phyloP scores from a whole-genome alignment of 2,797 vertebrate species.

The Ammospiza maritima region DNA sequence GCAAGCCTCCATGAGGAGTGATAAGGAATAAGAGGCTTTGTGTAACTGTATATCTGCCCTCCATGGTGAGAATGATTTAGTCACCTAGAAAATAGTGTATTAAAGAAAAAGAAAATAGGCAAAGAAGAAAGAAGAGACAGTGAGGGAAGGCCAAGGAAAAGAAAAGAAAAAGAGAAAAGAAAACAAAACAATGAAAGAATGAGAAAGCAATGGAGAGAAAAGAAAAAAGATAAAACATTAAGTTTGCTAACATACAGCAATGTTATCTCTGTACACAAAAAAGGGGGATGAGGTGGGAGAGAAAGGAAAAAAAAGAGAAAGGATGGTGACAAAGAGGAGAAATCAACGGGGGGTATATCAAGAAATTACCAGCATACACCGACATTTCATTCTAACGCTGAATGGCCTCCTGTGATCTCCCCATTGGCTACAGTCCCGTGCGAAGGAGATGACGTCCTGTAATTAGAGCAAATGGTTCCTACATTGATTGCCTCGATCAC shows the following conservation, averaged over 20 bases:
- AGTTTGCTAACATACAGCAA: neutral
- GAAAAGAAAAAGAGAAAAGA: too few species aligned
- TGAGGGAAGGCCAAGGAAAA: neutral
- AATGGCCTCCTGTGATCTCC: too few species aligned
- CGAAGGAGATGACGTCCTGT: too few species aligned
- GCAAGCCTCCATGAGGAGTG: neutral
- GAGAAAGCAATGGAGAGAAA: neutral
- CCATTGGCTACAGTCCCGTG: neutral
- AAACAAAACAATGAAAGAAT: too few species aligned
- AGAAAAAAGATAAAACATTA: neutral
- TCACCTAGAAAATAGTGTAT: neutral
- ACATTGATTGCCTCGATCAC: too few species aligned
- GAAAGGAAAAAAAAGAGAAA: neutral
- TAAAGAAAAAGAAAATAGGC: neutral
- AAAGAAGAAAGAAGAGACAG: neutral
- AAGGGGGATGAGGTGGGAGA: accelerated
- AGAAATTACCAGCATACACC: neutral
- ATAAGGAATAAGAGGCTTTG: neutral
- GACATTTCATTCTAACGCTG: too few species aligned
- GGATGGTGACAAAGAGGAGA: too few species aligned
- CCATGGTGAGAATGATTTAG: neutral
- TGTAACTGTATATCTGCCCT: neutral
- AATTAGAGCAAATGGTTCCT: neutral
- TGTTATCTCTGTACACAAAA: neutral
- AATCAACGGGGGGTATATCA: neutral